phyloP scores from a whole-genome alignment of 2,113 vertebrate species.

The Sprattus sprattus region DNA sequence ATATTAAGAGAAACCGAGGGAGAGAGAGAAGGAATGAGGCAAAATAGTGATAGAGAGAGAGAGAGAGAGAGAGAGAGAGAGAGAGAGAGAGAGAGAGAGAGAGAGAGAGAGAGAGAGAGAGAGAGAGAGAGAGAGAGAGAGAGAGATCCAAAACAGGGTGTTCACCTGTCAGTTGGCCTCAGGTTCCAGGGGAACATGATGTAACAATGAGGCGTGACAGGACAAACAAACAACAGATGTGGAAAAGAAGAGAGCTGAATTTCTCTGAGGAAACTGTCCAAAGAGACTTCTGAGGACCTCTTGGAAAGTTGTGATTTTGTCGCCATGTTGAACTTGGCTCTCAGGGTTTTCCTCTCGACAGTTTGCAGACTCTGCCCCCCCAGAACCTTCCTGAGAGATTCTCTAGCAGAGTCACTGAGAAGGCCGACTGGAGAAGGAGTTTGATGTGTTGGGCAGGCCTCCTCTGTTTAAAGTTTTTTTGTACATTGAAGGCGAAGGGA shows the following conservation, averaged over 20 bases:
- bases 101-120: constrained; percentile 30
- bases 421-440: not conserved
- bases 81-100: constrained; percentile 41
- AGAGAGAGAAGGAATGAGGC: too few relatives aligned
- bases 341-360: constrained; percentile 16
- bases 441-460: not conserved
- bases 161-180: not conserved
- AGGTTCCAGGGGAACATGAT: not conserved
- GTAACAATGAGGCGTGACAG: constrained; percentile 20
- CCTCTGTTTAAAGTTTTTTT: not conserved
- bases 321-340: not conserved
- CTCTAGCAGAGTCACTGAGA: not conserved
- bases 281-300: not conserved
- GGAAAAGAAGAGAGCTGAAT: constrained; percentile 23
- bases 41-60: too few relatives aligned
- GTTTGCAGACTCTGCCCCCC: not conserved
- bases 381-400: not conserved
- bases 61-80: constrained; percentile 15
- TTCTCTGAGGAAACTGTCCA: not conserved
- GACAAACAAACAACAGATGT: constrained; percentile 44
- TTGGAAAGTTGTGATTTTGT: not conserved
- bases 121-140: constrained; percentile 11
- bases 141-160: not conserved
- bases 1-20: constrained; percentile 54
- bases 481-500: not conserved